Base-by-base conservation (phyloP, 2,113 vertebrate genomes). In the Propithecus coquereli region DNA sequence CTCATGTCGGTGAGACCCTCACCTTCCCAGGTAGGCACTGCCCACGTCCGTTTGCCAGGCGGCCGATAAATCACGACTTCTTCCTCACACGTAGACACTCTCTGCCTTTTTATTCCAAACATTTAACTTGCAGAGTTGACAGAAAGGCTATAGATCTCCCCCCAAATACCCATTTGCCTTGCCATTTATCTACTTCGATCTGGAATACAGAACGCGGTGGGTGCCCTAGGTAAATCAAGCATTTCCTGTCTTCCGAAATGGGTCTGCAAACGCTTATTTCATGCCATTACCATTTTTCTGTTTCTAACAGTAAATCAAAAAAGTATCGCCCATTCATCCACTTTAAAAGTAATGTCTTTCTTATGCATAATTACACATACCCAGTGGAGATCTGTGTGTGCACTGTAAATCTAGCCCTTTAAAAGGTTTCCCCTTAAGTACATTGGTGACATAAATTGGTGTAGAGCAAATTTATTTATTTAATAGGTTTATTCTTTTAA, bases 401-500 rank as follows among this genome's bases (percentile, higher is more conserved):
- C 97, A 97, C 97, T 98, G 98, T 98, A 99, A 98, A 99, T 98
- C 98, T 98, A 79, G 96, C 97, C 98, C 97, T 98, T 98, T 98
- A 98, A 98, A 98, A 98, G 98, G 98, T 98, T 98, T 98, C 0
- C 95, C 98, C 97, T 98, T 98, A 98, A 99, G 98, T 98, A 98
- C 98, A 90, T 59, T 40, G 54, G 94, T 98, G 98, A 98, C 98
- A 98, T 98, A 98, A 99, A 98, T 98, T 98, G 98, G 98, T 94
- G 97, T 95, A 97, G 98, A 76, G 2, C 97, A 98, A 98, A 98
- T 98, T 98, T 98, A 98, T 98, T 98, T 98, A 98, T 98, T 98
- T 98, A 98, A 98, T 98, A 98, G 98, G 98, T 98, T 98, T 98
- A 97, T 98, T 98, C 98, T 98, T 98, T 98, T 98, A 98, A 98